Evolutionary conservation across 2,888 invertebrate species (phyloP).

Genomic region (Schizaphis graminum): DNA sequence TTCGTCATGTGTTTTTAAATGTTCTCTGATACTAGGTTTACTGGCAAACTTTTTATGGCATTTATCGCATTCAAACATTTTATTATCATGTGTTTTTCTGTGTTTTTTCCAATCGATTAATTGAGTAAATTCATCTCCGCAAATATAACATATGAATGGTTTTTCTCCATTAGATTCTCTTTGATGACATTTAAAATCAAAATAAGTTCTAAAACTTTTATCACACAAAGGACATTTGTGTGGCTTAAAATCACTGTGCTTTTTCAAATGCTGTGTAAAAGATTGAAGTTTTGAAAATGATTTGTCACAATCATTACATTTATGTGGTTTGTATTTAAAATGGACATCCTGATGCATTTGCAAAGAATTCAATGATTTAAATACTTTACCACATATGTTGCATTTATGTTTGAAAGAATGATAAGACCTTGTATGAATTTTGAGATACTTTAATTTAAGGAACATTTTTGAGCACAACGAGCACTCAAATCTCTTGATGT

Average conservation of each 20-base stretch:
- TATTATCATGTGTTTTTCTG: not conserved
- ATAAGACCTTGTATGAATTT: not conserved
- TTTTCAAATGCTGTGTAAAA: not conserved
- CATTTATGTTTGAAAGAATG: not conserved
- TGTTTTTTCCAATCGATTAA: not conserved
- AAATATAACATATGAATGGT: not conserved
- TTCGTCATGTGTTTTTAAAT: not conserved
- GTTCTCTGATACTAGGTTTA: not conserved
- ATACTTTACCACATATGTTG: not conserved
- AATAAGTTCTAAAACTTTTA: not conserved
- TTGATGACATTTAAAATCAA: not conserved
- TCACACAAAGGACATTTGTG: not conserved
- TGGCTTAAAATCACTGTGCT: not conserved
- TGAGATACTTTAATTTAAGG: not conserved
- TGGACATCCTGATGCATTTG: not conserved
- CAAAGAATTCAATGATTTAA: not conserved
- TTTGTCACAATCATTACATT: not conserved
- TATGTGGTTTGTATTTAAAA: not conserved
- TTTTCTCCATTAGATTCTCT: not conserved
- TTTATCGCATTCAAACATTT: not conserved
- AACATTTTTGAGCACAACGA: not conserved
- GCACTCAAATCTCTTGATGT: not conserved
- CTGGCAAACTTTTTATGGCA: not conserved
- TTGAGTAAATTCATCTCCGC: not conserved
- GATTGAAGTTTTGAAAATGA: not conserved